phyloP scores from a whole-genome alignment of 2,113 vertebrate genomes.

The Erpornis zantholeuca region DNA sequence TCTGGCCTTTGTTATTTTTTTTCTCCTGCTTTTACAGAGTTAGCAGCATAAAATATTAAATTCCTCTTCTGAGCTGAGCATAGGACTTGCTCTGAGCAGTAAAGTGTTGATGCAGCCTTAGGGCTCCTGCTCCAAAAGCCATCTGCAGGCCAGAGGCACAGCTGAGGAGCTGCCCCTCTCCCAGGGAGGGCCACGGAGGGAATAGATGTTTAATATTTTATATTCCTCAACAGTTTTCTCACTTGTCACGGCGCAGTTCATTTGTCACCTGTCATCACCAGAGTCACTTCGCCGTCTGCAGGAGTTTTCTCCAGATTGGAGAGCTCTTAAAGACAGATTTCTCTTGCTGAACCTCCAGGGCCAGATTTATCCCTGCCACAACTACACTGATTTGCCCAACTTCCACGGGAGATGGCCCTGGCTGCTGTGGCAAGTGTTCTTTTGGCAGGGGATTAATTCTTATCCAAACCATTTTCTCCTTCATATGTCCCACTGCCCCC shows the following conservation, averaged over 20 bases:
- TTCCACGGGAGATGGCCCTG: neutral
- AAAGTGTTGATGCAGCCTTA: neutral
- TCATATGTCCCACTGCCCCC: neutral
- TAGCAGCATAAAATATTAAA: slow-evolving; percentile 52
- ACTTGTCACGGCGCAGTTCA: slow-evolving; percentile 43
- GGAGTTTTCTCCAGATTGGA: slow-evolving; percentile 39
- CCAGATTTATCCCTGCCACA: neutral
- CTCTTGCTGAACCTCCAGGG: neutral
- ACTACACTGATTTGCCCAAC: accelerated
- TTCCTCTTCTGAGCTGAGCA: neutral
- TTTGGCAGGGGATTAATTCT: neutral
- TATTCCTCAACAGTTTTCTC: slow-evolving; percentile 39
- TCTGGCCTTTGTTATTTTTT: neutral
- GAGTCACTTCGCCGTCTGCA: slow-evolving; percentile 23
- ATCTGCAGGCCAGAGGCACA: neutral
- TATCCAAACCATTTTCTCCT: neutral
- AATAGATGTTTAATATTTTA: slow-evolving; percentile 20
- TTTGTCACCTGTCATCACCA: slow-evolving; percentile 56
- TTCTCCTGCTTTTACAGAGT: neutral
- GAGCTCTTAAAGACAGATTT: slow-evolving; percentile 28
- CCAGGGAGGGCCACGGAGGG: neutral
- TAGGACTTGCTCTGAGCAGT: neutral
- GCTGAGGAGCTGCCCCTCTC: neutral
- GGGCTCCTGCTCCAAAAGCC: neutral
- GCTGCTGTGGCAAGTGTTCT: neutral